phyloP scores from a whole-genome alignment of 2,797 vertebrate species.

The Sebastes taczanowskii region DNA sequence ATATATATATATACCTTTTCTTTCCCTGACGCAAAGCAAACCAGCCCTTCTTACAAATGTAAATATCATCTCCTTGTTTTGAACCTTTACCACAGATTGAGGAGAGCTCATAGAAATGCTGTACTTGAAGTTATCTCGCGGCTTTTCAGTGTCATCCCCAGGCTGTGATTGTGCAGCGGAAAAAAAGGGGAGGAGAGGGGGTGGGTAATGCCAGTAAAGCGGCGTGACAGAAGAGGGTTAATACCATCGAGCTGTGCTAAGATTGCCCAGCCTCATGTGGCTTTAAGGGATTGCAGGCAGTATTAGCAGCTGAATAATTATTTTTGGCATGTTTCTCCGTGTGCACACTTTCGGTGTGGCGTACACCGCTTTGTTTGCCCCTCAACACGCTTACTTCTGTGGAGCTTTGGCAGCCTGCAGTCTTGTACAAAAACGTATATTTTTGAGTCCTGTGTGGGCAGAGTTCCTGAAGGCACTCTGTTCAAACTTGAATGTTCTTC shows the following conservation, averaged over 20 bases:
- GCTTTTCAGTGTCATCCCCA: constrained; percentile 59
- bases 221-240: constrained; percentile 69
- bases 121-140: constrained; percentile 55
- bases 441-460: constrained; percentile 50
- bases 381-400: constrained; percentile 22
- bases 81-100: constrained; percentile 29
- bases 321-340: constrained; percentile 66
- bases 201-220: constrained; percentile 61
- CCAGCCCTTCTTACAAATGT: constrained; percentile 41
- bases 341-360: constrained; percentile 50
- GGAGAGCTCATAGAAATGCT: constrained; percentile 36
- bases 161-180: constrained; percentile 55
- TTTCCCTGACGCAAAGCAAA: constrained; percentile 35
- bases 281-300: constrained; percentile 69
- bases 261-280: constrained; percentile 57
- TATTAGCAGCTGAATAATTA: constrained; percentile 74
- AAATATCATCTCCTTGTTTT: constrained; percentile 42
- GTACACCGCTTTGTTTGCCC: constrained; percentile 3
- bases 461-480: constrained; percentile 52
- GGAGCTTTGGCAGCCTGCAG: constrained; percentile 44
- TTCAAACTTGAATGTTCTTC: constrained; percentile 67
- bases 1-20: constrained; percentile 1
- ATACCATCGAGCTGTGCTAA: constrained; percentile 55
- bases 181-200: constrained; percentile 44
- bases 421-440: constrained; percentile 50